Conservation (phyloP, 2,113 vertebrate genomes). For the Nicator chloris region DNA sequence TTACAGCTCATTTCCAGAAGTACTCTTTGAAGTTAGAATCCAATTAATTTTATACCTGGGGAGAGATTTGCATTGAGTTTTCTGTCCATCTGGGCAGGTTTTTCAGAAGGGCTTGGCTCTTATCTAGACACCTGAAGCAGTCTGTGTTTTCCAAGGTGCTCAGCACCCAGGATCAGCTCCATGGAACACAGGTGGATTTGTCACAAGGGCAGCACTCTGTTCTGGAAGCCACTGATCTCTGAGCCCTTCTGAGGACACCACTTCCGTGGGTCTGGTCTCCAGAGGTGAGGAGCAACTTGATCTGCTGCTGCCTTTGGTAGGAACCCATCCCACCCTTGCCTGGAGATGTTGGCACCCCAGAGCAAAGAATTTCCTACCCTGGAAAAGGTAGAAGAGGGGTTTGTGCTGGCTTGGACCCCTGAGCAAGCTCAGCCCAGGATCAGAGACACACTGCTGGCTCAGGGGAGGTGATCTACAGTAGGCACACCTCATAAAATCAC, state of each 20-base stretch:
- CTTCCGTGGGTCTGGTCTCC: neutral
- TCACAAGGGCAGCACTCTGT: neutral
- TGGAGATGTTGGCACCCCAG: neutral
- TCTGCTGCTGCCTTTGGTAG: neutral
- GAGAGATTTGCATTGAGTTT: conserved; percentile 33
- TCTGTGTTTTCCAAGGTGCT: neutral
- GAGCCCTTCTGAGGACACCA: neutral
- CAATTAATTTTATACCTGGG: conserved; percentile 52
- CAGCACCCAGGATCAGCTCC: neutral
- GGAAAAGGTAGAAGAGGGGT: rapidly evolving
- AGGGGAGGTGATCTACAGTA: rapidly evolving
- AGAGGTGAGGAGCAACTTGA: neutral
- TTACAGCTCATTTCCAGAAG: conserved; percentile 26
- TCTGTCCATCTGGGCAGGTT: neutral
- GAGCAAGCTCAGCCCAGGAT: neutral
- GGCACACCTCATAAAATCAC: neutral
- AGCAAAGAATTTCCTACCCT: neutral
- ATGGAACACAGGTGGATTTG: neutral
- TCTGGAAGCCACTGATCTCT: neutral
- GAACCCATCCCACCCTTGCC: neutral
- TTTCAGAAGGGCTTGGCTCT: neutral
- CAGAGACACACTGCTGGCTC: neutral
- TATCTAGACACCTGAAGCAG: neutral
- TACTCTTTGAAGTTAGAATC: conserved; percentile 43
- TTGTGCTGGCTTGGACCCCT: neutral